These are phyloP conservation scores for Luffia ferchaultella DNA, from an alignment of 2,888 invertebrate species.

Conservation along the genomic window DNA sequence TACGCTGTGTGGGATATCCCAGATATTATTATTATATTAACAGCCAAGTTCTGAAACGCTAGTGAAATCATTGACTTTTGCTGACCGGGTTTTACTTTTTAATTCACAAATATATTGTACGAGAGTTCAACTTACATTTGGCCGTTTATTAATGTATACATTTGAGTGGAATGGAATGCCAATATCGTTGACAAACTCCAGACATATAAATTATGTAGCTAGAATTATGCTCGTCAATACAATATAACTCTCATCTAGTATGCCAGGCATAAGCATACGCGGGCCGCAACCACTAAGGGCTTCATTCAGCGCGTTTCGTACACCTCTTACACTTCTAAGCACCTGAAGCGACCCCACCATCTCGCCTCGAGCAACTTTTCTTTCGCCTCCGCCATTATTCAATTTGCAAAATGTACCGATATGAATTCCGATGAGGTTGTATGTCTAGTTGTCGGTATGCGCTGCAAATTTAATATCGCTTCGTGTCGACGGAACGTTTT, in stretches of 20 bases:
- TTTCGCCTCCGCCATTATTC: conserved; percentile 50
- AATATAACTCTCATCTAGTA: background rate
- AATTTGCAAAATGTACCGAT: conserved; percentile 29
- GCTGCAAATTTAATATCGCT: no score
- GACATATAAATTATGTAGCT: conserved; percentile 29
- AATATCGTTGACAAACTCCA: no score
- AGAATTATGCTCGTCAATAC: conserved; percentile 8
- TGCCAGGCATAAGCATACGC: background rate
- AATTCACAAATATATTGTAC: background rate
- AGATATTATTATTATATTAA: no score
- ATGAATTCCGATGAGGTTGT: conserved; percentile 44
- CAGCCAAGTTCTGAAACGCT: no score
- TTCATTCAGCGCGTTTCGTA: background rate
- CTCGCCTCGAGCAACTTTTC: conserved; percentile 34
- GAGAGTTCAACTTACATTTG: background rate
- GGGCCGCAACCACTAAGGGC: conserved; percentile 4
- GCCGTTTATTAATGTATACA: no score
- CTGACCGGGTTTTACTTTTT: background rate
- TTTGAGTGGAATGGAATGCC: no score
- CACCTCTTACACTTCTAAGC: background rate
- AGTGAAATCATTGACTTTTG: background rate
- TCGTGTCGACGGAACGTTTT: no score
- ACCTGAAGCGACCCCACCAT: background rate
- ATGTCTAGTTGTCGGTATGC: background rate
- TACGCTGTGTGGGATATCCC: no score